Conservation (phyloP, 2,888 invertebrate genomes). For the Pseudococcus longispinus region DNA sequence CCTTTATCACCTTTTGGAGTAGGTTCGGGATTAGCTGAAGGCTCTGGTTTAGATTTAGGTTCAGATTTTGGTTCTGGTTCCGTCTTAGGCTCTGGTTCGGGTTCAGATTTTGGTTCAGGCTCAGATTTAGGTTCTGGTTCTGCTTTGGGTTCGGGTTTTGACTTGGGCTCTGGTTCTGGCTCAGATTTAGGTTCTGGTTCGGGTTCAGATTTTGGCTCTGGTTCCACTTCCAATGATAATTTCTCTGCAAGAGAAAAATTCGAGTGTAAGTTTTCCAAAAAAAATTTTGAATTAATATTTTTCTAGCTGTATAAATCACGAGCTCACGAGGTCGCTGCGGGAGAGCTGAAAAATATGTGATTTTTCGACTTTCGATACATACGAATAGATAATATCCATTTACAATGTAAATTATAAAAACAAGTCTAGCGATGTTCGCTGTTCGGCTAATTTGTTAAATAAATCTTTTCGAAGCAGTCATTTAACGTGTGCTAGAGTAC, state of each 20-base stretch:
- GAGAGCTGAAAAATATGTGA: background rate
- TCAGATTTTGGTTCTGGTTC: conserved; percentile 59
- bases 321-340: background rate
- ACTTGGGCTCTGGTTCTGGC: conserved; percentile 60
- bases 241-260: background rate
- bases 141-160: conserved; percentile 63
- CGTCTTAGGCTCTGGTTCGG: conserved; percentile 62
- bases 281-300: background rate
- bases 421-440: background rate
- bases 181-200: conserved; percentile 60
- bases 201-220: conserved; percentile 59
- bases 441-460: background rate
- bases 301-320: background rate
- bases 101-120: conserved; percentile 63
- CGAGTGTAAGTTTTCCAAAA: background rate
- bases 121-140: conserved; percentile 63
- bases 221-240: conserved; percentile 52
- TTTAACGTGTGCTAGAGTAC: background rate
- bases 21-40: background rate
- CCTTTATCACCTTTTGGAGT: background rate
- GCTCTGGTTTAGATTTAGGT: conserved; percentile 47
- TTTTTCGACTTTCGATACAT: background rate
- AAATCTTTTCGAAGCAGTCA: background rate
- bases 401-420: background rate
- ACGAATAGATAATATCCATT: background rate